Conservation (phyloP, 2,113 vertebrate species). For the Entelurus aequoreus region DNA sequence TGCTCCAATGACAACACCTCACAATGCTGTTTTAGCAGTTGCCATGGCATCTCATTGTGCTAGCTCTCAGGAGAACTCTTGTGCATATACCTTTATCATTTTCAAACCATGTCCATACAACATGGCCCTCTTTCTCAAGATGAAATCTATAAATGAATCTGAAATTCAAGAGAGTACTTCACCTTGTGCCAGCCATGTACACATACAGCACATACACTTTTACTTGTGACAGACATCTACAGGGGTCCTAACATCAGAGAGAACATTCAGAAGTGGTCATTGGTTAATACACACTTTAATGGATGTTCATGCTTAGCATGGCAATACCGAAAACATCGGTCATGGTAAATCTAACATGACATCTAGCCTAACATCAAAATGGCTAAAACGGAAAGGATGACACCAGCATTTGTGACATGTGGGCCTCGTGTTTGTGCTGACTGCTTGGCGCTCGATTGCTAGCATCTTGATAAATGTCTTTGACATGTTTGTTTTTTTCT, state of each 20-base stretch:
- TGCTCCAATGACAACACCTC: conserved; percentile 58
- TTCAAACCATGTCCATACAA: conserved; percentile 77
- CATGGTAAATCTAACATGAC: conserved; percentile 30
- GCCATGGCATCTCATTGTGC: conserved; percentile 75
- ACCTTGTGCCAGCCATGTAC: conserved; percentile 73
- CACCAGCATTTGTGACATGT: conserved; percentile 39
- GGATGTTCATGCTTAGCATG: conserved; percentile 65
- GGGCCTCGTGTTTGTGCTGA: conserved; percentile 32
- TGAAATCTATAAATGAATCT: conserved; percentile 77
- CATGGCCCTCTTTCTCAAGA: conserved; percentile 76
- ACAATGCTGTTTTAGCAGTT: conserved; percentile 66
- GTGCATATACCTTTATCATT: conserved; percentile 76
- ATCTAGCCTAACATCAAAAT: conserved; percentile 55
- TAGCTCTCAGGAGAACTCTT: conserved; percentile 67
- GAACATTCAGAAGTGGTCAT: conserved; percentile 57
- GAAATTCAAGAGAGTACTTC: conserved; percentile 78
- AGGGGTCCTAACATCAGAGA: conserved; percentile 57
- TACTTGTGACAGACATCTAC: conserved; percentile 60
- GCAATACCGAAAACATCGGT: conserved; percentile 47
- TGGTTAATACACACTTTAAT: conserved; percentile 54
- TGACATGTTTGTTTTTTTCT: conserved; percentile 34
- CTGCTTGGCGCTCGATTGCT: neutral
- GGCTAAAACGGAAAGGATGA: conserved; percentile 52
- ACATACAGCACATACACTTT: conserved; percentile 70
- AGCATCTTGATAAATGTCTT: conserved; percentile 7